phyloP scores from a whole-genome alignment of 2,113 vertebrate species.

The Hystrix brachyura region DNA sequence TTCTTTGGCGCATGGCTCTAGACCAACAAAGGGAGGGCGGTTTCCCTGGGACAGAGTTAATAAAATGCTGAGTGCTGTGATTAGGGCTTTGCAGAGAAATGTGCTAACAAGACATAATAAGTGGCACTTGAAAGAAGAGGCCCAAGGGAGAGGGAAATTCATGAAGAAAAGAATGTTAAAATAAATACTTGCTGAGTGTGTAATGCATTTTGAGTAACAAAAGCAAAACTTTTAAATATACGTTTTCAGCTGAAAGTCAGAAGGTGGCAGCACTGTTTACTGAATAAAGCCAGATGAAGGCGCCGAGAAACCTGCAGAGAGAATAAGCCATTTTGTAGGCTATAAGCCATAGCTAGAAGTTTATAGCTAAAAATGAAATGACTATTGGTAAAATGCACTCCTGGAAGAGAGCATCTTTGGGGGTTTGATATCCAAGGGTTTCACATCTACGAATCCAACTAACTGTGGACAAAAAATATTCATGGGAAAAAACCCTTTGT shows the following conservation, averaged over 20 bases:
- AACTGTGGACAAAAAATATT: neutral
- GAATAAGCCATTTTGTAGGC: conserved; percentile 70
- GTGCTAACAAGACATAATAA: conserved; percentile 36
- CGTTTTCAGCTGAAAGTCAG: conserved; percentile 80
- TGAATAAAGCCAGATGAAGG: conserved; percentile 60
- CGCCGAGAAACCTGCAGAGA: neutral
- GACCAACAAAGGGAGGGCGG: neutral
- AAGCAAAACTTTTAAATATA: conserved; percentile 42
- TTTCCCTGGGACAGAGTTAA: conserved; percentile 1
- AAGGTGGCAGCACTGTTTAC: conserved; percentile 88
- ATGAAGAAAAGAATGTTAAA: conserved; percentile 46
- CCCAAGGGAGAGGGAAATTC: neutral
- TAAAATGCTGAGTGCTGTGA: conserved; percentile 42
- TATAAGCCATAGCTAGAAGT: conserved; percentile 8
- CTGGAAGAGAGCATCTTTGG: neutral
- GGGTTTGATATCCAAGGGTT: neutral
- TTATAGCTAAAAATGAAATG: conserved; percentile 32
- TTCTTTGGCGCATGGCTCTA: conserved; percentile 45
- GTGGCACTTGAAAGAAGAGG: conserved; percentile 44
- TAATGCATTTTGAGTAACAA: neutral
- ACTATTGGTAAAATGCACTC: neutral
- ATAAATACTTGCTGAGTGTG: conserved; percentile 43
- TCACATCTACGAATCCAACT: neutral
- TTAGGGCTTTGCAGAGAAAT: conserved; percentile 66
- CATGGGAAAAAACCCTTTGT: neutral